These are phyloP conservation scores for Bibio marci DNA, from an alignment of 2,888 invertebrate genomes.

Conservation along the genomic window DNA sequence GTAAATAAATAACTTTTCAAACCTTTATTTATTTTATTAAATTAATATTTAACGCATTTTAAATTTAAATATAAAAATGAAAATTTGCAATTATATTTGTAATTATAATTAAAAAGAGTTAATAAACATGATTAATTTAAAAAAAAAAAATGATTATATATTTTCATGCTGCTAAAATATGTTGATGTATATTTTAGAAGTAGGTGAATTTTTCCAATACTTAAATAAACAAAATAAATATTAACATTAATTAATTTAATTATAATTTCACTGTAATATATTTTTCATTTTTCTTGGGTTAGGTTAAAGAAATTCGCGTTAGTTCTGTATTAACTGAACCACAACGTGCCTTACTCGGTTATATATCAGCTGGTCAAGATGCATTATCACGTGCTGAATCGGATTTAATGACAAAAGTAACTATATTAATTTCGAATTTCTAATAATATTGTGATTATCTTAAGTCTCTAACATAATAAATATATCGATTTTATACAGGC, in stretches of 20 bases:
- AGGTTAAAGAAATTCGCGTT: slow-evolving; percentile 71
- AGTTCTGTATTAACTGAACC: slow-evolving; percentile 77
- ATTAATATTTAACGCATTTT: no score
- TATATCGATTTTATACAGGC: slow-evolving; percentile 19
- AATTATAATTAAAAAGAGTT: no score
- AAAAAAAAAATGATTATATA: no score
- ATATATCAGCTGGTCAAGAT: slow-evolving; percentile 77
- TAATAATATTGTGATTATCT: background rate
- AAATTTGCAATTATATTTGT: no score
- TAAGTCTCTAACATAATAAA: slow-evolving; percentile 16
- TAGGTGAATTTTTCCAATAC: no score
- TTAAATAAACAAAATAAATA: no score
- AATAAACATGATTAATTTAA: no score
- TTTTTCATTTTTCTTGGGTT: slow-evolving; percentile 7
- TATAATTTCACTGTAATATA: no score
- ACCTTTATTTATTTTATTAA: no score
- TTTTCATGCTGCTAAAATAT: slow-evolving; percentile 4
- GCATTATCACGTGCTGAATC: slow-evolving; percentile 75
- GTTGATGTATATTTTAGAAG: background rate
- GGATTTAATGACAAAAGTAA: slow-evolving; percentile 41
- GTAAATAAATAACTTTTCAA: no score
- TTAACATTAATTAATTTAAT: no score
- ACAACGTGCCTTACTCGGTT: slow-evolving; percentile 80
- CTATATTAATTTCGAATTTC: slow-evolving; percentile 4
- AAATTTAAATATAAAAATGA: no score